Evolutionary conservation across 2,888 invertebrate genomes (phyloP).

Genomic region (Leucophenga montana): DNA sequence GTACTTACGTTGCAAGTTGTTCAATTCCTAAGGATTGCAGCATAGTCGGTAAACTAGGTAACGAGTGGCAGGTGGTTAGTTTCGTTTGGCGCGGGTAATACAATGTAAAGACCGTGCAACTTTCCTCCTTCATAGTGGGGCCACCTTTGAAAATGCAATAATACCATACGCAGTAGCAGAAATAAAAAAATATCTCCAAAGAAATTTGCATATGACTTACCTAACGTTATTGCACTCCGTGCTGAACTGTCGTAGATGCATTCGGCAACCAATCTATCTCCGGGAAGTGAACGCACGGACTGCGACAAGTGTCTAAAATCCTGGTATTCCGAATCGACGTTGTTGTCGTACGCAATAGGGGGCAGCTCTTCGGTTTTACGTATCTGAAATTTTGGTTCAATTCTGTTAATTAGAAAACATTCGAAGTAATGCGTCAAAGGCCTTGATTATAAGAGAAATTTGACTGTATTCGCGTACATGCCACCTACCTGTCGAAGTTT

Average conservation of each 20-base stretch:
- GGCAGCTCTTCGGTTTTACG: conserved; percentile 76
- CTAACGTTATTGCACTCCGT: conserved; percentile 78
- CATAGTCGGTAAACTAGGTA: conserved; percentile 79
- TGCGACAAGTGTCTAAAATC: conserved; percentile 76
- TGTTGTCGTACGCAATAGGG: conserved; percentile 78
- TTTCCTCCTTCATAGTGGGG: conserved; percentile 77
- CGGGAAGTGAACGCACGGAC: conserved; percentile 76
- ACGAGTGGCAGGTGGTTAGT: conserved; percentile 78
- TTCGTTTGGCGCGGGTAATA: conserved; percentile 78
- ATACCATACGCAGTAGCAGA: conserved; percentile 14
- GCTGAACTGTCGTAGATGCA: conserved; percentile 80
- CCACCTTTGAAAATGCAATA: too few relatives aligned
- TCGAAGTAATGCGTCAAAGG: conserved; percentile 7
- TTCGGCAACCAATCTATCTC: conserved; percentile 79
- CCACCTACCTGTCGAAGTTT: conserved; percentile 75
- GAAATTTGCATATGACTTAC: conserved; percentile 48
- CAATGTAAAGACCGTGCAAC: conserved; percentile 77
- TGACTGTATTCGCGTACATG: too few relatives aligned
- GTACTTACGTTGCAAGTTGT: conserved; percentile 78
- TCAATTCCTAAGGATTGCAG: conserved; percentile 79
- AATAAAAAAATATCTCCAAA: conserved; percentile 28
- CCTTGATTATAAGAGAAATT: too few relatives aligned
- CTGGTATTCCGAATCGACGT: conserved; percentile 79
- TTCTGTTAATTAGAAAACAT: too few relatives aligned
- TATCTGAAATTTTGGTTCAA: conserved; percentile 57